Conservation (phyloP, 2,113 vertebrate genomes). For the Tupaia tana region DNA sequence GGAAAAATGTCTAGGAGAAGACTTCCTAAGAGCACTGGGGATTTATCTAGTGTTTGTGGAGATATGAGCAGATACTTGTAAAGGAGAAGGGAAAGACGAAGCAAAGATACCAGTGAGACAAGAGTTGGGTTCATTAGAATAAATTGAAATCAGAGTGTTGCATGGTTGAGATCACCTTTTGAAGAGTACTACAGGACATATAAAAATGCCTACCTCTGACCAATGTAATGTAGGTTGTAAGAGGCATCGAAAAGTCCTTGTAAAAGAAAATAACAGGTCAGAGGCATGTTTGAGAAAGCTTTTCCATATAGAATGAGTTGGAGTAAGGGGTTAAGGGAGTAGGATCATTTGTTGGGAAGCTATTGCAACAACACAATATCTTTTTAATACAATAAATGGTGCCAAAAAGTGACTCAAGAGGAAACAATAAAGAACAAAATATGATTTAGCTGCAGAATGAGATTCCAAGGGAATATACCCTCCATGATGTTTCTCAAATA, state of each 20-base stretch:
- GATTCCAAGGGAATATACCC: not conserved
- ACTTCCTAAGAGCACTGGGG: not conserved
- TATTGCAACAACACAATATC: not conserved
- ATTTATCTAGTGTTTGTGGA: not conserved
- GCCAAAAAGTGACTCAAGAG: not conserved
- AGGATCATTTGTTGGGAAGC: not conserved
- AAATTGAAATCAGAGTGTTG: not conserved
- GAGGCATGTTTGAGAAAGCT: not conserved
- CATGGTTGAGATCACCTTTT: not conserved
- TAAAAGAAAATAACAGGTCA: not conserved
- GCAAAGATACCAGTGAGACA: not conserved
- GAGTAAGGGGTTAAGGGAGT: not conserved
- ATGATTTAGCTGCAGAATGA: not conserved
- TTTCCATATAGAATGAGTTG: not conserved
- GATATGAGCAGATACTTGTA: not conserved
- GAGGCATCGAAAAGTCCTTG: not conserved
- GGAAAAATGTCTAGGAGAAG: not conserved
- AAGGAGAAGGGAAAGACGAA: not conserved
- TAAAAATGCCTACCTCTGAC: not conserved
- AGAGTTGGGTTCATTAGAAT: not conserved
- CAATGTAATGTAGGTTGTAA: not conserved
- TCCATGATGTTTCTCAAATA: not conserved
- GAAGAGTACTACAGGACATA: not conserved
- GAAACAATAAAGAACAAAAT: not conserved
- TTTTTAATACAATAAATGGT: not conserved